phyloP scores from a whole-genome alignment of 2,888 invertebrate species.

The Gerris lacustris region DNA sequence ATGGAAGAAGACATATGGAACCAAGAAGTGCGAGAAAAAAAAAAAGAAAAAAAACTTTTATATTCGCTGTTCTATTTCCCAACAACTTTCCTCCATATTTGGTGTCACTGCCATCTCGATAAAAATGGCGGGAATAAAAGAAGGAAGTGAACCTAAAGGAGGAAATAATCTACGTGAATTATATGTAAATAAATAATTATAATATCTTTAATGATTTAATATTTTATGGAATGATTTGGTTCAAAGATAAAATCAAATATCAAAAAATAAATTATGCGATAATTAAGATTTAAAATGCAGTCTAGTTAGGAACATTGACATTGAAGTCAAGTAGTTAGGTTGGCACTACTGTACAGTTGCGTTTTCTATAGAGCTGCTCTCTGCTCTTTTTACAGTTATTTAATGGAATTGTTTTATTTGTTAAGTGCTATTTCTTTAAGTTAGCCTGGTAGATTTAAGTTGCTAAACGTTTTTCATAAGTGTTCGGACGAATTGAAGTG shows the following conservation, averaged over 20 bases:
- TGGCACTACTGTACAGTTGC: neutral
- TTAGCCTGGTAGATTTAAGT: neutral
- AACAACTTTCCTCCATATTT: neutral
- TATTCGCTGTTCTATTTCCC: neutral
- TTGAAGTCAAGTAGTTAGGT: neutral
- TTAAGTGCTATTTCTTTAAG: neutral
- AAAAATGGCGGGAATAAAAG: neutral
- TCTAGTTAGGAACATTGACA: too few relatives aligned
- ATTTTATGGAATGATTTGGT: too few relatives aligned
- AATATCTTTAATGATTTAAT: too few relatives aligned
- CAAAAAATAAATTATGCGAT: too few relatives aligned
- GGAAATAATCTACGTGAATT: too few relatives aligned
- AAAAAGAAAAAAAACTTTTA: neutral
- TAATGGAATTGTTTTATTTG: neutral
- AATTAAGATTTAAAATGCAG: too few relatives aligned
- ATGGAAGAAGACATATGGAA: neutral
- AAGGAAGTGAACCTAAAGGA: neutral
- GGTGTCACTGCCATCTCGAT: neutral
- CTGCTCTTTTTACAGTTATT: neutral
- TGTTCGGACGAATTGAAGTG: neutral
- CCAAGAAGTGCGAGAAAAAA: neutral
- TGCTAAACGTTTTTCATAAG: neutral
- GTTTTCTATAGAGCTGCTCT: neutral
- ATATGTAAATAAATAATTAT: too few relatives aligned
- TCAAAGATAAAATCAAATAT: too few relatives aligned